These are phyloP conservation scores for Diabrotica balteata DNA, from an alignment of 2,888 invertebrate genomes.

Conservation along the genomic window DNA sequence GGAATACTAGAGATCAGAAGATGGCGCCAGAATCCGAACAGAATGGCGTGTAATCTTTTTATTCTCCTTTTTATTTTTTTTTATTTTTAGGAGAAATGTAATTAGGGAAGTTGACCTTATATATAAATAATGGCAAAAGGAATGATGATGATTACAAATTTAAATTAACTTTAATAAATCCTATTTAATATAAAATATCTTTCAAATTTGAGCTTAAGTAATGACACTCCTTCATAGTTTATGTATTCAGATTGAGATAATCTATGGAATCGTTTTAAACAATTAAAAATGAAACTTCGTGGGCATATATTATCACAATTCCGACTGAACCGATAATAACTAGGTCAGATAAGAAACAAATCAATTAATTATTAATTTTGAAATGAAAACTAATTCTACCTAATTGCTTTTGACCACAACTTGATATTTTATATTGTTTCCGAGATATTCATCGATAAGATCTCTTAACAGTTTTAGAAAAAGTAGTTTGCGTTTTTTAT, in stretches of 20 bases:
- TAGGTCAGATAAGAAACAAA: conserved; percentile 4
- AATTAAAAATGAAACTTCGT: conserved; percentile 1
- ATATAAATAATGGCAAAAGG: too few species aligned
- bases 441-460: conserved; percentile 16
- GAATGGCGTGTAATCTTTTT: too few species aligned
- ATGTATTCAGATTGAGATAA: neutral
- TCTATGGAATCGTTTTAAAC: neutral
- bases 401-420: conserved; percentile 4
- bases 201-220: too few species aligned
- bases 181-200: too few species aligned
- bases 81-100: too few species aligned
- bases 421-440: conserved; percentile 15
- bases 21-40: too few species aligned
- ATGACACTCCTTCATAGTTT: too few species aligned
- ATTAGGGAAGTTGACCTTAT: too few species aligned
- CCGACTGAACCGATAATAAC: neutral
- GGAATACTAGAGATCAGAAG: too few species aligned
- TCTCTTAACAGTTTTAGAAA: conserved; percentile 12
- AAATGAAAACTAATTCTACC: neutral
- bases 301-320: conserved; percentile 6
- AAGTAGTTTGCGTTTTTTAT: conserved; percentile 20
- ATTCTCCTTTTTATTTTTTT: too few species aligned
- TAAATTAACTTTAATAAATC: too few species aligned
- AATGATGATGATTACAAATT: too few species aligned
- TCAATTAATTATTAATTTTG: conserved; percentile 8